Conservation (phyloP, 2,797 vertebrate genomes). For the Sebastes oblongus region DNA sequence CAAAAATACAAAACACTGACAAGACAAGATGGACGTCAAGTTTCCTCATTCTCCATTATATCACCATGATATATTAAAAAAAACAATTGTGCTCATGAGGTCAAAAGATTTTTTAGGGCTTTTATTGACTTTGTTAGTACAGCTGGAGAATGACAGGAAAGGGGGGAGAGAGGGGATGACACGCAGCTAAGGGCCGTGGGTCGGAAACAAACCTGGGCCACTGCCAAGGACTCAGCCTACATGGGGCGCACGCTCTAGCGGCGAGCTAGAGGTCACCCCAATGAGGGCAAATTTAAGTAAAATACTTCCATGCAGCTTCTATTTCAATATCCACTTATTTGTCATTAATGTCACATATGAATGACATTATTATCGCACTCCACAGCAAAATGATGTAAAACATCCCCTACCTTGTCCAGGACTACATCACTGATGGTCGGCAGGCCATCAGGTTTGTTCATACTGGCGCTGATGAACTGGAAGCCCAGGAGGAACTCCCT, state of each 20-base stretch:
- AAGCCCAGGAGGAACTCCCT: conserved; percentile 94
- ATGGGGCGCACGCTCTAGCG: too few relatives aligned
- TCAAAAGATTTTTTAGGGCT: not conserved
- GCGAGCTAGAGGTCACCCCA: too few relatives aligned
- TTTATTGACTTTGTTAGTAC: too few relatives aligned
- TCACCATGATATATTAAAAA: not conserved
- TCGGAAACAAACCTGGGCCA: too few relatives aligned
- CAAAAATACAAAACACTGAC: not conserved
- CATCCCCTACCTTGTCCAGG: conserved; percentile 90
- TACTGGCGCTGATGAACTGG: conserved; percentile 93
- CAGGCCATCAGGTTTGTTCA: conserved; percentile 96
- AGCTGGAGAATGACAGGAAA: too few relatives aligned
- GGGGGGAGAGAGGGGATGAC: too few relatives aligned
- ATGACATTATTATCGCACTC: not conserved
- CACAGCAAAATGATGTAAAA: not conserved
- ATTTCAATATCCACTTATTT: not conserved
- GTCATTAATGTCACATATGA: not conserved
- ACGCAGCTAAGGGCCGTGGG: too few relatives aligned
- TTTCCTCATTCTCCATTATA: not conserved
- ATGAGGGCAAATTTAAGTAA: not conserved
- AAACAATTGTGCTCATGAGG: not conserved
- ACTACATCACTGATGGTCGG: conserved; percentile 95
- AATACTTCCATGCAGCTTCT: not conserved
- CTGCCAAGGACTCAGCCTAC: too few relatives aligned
- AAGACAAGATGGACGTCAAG: not conserved